Conservation (phyloP, 2,113 vertebrate species). For the Hymenochirus boettgeri region DNA sequence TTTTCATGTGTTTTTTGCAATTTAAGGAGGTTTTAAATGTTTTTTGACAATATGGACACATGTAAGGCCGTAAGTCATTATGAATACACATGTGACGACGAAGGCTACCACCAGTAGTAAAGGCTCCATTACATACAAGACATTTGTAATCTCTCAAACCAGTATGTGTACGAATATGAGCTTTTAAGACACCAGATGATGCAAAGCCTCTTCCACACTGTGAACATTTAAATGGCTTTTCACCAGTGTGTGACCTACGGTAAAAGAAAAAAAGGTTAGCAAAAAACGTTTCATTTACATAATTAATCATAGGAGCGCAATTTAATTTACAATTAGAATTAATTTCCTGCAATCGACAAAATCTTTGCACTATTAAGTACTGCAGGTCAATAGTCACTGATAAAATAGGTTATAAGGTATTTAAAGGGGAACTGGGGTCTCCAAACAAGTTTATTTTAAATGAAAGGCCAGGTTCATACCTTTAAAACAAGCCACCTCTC, state of each 20-base stretch:
- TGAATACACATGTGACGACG: slow-evolving; percentile 95
- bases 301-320: too few relatives aligned
- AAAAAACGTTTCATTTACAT: too few relatives aligned
- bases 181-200: slow-evolving; percentile 93
- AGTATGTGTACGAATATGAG: slow-evolving; percentile 90
- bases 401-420: too few relatives aligned
- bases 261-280: neutral
- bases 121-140: slow-evolving; percentile 87
- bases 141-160: slow-evolving; percentile 95
- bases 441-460: too few relatives aligned
- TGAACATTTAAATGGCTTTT: slow-evolving; percentile 90
- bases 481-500: too few relatives aligned
- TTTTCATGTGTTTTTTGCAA: slow-evolving; percentile 98
- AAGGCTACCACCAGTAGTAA: slow-evolving; percentile 93
- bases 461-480: too few relatives aligned
- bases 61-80: slow-evolving; percentile 90
- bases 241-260: slow-evolving; percentile 89
- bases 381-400: too few relatives aligned
- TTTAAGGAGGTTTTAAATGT: slow-evolving; percentile 97
- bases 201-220: slow-evolving; percentile 96
- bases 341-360: too few relatives aligned
- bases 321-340: too few relatives aligned
- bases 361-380: too few relatives aligned
- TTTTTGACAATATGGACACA: slow-evolving; percentile 98
- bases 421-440: too few relatives aligned